These are phyloP conservation scores for Hormaphis cornu DNA, from an alignment of 1,140 invertebrate genomes.

Conservation along the genomic window DNA sequence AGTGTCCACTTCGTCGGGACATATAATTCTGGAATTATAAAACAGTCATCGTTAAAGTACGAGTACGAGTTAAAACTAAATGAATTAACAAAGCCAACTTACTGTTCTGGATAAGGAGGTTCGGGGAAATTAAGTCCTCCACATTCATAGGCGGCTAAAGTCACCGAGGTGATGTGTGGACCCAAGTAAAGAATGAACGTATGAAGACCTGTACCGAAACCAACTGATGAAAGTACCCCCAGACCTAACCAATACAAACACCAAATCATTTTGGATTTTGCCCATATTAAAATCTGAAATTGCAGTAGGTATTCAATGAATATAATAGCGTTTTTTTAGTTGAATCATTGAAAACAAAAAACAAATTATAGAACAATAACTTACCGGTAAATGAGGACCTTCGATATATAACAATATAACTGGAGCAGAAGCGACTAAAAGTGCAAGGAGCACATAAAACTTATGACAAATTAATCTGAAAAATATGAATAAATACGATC, in stretches of 20 bases:
- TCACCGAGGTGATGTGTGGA: conserved; percentile 86
- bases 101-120: conserved; percentile 80
- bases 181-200: conserved; percentile 97
- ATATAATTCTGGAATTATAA: conserved; percentile 55
- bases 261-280: conserved; percentile 54
- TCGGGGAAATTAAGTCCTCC: conserved; percentile 86
- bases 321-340: no score
- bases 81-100: conserved; percentile 41
- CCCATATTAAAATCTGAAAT: conserved; percentile 36
- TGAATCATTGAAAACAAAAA: no score
- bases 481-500: conserved; percentile 34
- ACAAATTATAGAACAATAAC: conserved; percentile 31
- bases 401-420: conserved; percentile 46
- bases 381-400: conserved; percentile 53
- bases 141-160: conserved; percentile 96
- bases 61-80: conserved; percentile 1
- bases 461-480: conserved; percentile 43
- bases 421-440: conserved; percentile 43
- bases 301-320: no score
- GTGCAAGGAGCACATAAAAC: conserved; percentile 39
- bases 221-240: conserved; percentile 92
- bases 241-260: conserved; percentile 90
- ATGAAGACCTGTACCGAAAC: conserved; percentile 93
- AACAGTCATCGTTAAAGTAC: neutral
- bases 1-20: conserved; percentile 55